Evolutionary conservation across 2,888 invertebrate genomes (phyloP).

Genomic region (Cephonodes hylas): DNA sequence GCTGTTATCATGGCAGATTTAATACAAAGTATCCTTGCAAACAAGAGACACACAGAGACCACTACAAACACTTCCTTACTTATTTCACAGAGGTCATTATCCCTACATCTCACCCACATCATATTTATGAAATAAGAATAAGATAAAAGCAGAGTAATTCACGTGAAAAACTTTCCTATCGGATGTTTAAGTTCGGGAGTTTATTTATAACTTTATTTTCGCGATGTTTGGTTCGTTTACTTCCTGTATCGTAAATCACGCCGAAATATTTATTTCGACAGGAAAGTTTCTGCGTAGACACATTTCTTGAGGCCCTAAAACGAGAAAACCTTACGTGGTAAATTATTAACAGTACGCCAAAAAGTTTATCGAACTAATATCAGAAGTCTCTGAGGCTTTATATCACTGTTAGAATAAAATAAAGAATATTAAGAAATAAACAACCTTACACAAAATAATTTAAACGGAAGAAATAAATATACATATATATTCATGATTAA

Average conservation of each 20-base stretch:
- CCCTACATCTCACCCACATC: neutral
- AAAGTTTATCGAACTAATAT: neutral
- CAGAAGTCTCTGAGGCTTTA: neutral
- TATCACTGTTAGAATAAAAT: too few relatives aligned
- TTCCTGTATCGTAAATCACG: slow-evolving; percentile 6
- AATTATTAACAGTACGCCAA: neutral
- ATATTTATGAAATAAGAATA: neutral
- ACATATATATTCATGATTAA: too few relatives aligned
- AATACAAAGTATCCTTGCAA: too few relatives aligned
- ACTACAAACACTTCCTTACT: neutral
- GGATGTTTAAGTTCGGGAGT: slow-evolving; percentile 3
- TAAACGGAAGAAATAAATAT: too few relatives aligned
- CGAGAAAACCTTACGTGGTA: neutral
- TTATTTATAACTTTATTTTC: neutral
- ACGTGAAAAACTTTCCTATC: neutral
- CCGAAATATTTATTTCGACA: neutral
- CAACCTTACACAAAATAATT: too few relatives aligned
- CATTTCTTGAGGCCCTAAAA: neutral
- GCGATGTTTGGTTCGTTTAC: neutral
- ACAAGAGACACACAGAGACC: neutral
- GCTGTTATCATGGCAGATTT: too few relatives aligned
- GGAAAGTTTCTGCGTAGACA: neutral
- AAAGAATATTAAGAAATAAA: too few relatives aligned
- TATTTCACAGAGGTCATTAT: neutral
- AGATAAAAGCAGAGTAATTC: neutral